A percentile compares a stretch with the other conserved stretches of the same genome.
phyloP scores from a whole-genome alignment of 2,113 vertebrate species.

The Proterorhinus semilunaris region DNA sequence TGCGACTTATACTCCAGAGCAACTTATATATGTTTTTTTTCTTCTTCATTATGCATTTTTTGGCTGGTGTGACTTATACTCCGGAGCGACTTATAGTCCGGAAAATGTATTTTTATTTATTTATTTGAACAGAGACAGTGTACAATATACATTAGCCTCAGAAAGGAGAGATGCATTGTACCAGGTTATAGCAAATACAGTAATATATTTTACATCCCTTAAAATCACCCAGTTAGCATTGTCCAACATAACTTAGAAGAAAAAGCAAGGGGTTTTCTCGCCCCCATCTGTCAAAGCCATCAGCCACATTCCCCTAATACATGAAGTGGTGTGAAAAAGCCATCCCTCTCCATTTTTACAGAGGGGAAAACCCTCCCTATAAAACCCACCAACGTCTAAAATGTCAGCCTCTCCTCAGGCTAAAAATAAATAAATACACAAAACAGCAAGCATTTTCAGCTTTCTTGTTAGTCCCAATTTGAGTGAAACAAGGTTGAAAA shows the following conservation, averaged over 20 bases:
- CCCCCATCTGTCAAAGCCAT: neutral
- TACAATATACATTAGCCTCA: no score
- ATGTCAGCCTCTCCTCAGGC: slow-evolving; percentile 44
- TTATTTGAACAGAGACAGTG: no score
- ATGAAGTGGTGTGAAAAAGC: slow-evolving; percentile 39
- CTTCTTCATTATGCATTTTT: no score
- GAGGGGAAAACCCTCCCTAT: slow-evolving; percentile 56
- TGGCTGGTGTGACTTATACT: no score
- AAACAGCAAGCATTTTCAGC: slow-evolving; percentile 46
- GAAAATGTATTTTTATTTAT: no score
- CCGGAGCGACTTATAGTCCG: no score
- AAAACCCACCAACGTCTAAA: slow-evolving; percentile 48
- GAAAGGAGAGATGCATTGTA: no score
- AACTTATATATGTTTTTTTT: no score
- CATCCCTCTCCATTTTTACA: slow-evolving; percentile 54
- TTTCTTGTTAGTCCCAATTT: slow-evolving; percentile 31
- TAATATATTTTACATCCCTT: no score
- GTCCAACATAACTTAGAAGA: neutral
- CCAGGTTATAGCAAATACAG: no score
- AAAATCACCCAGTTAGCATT: neutral
- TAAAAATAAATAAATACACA: no score
- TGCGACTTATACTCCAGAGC: no score
- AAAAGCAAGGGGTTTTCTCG: neutral
- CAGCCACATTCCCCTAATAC: neutral
- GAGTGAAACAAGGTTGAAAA: slow-evolving; percentile 25